Base-by-base conservation (phyloP, 2,888 invertebrate species). In the Parasteatoda lunata region DNA sequence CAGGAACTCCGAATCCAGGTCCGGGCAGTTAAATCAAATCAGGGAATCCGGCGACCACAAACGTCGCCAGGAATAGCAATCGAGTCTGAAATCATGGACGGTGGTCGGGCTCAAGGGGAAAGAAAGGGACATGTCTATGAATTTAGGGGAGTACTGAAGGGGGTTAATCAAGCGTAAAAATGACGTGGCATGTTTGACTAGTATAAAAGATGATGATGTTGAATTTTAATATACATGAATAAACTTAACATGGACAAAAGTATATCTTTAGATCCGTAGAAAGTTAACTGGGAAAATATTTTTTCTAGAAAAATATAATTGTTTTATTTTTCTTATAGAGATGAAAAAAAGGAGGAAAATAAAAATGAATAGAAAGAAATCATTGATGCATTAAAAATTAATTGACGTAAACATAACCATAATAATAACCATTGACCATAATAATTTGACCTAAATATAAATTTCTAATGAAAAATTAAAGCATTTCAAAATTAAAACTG, bases 21-120 rank as follows among this genome's bases (percentile, higher is more conserved):
- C 71, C 70, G 77, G 83, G 52, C 66, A 66, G 59, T 68, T 77
- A 84, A 84, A 84, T 84, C 84, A 71, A 84, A 84, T 84, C 84
- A 77, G 64, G n/a, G 48, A 54, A 49, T n/a, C 66, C 15, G 30
- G 30, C 54, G 52, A 47, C 68, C 66, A 65, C 66, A 65, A 65
- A 47, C 51, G 45, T 59, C 48, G 73, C 54, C 49, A 68, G 59
- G 84, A 84, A 84, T 84, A 84, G 71, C 69, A 84, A 84, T 84
- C 75, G 75, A 52, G 54, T 59, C n/a, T n/a, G 59, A 68, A 59
- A 75, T 68, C 81, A 52, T 6, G 54, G 54, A 45, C 72, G 52
- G 72, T 59, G 73, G 70, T 15, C 15, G 79, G 30, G 30, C 30
- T 30, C 30, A 30, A 30, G 30, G 64, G 48, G 72, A 54, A 15